Evolutionary conservation across 2,797 vertebrate species (phyloP), one percentile per base, ranked within the genome.

Genomic region (Sebastes alutus): DNA sequence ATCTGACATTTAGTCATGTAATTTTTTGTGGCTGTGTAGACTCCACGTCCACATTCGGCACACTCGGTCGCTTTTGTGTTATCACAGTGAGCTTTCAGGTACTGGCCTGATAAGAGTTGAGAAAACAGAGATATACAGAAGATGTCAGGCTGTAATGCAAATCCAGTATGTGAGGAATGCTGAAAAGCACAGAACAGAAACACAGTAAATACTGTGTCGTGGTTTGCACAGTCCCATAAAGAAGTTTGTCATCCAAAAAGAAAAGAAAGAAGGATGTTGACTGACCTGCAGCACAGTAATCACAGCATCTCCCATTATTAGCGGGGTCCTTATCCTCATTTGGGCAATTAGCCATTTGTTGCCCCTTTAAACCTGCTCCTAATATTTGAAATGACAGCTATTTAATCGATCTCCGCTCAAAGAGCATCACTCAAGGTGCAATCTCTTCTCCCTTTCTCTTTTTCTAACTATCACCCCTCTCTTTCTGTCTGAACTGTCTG

Each of bases 231-330:
- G 29, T 38, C 30, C n/a, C 3, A 10, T n/a, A 16, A 29, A 32
- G 1, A 38, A 18, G 11, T 46, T n/a, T 46, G 1, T 52, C 18
- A 14, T 42, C 23, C 2, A 20, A 66, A 46, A 4, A 73, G 13
- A 14, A 60, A 66, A 27, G 2, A 61, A 76, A 46, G 14, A 2
- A 38, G 23, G 59, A 29, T 13, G 18, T 70, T 16, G 29, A 91
- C 93, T 89, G 23, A 95, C 93, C 93, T 93, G 91, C 71, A 6
- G 23, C 7, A 52, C 95, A 95, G 14, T 3, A 20, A 2, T 80
- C 12, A 49, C 94, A 95, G 82, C 91, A 94, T 4, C 0, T 10
- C 4, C 10, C 56, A 13, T 25, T 25, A 7, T 7, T 4, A 5
- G 0, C 2, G 1, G 0, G 0, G 38, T 78, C 76, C 33, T 7